Percentiles rank a stretch among this genome's conserved stretches.
Evolutionary conservation across 2,797 vertebrate species (phyloP).

Genomic region (Austrolebias charrua): DNA sequence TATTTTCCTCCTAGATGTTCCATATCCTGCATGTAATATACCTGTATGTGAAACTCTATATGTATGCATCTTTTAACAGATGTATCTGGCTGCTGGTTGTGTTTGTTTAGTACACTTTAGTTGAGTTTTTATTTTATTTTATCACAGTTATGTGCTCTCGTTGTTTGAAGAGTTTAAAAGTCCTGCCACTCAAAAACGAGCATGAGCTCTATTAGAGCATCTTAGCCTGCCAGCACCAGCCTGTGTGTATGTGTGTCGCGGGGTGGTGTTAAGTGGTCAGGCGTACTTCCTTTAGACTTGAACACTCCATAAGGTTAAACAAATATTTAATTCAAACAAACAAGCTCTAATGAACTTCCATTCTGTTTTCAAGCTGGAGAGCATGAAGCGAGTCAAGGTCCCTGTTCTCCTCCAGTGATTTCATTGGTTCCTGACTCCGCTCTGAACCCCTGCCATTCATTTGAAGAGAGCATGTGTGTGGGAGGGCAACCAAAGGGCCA

Average conservation of each 20-base stretch:
- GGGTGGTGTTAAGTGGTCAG: conserved; percentile 39
- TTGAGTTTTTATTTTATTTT: too few species aligned
- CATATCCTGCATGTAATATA: too few species aligned
- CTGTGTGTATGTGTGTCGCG: not conserved
- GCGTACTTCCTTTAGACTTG: conserved; percentile 45
- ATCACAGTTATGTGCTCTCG: not conserved
- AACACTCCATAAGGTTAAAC: conserved; percentile 57
- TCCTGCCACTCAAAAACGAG: not conserved
- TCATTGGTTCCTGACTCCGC: conserved; percentile 60
- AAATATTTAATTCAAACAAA: conserved; percentile 66
- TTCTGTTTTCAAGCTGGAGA: conserved; percentile 44
- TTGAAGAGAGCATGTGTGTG: conserved; percentile 57
- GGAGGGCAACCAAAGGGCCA: conserved; percentile 68
- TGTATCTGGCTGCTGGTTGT: too few species aligned
- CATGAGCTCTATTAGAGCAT: not conserved
- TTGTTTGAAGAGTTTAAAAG: not conserved
- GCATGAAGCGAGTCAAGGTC: conserved; percentile 61
- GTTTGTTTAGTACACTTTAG: too few species aligned
- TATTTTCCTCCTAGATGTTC: too few species aligned
- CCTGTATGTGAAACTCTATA: too few species aligned
- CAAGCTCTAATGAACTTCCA: conserved; percentile 59
- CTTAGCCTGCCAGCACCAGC: conserved; percentile 8
- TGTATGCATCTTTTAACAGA: too few species aligned
- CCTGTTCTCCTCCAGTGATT: conserved; percentile 56
- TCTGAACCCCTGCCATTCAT: conserved; percentile 52